Evolutionary conservation across 2,113 vertebrate genomes (phyloP).

Genomic region (Proteles cristata): DNA sequence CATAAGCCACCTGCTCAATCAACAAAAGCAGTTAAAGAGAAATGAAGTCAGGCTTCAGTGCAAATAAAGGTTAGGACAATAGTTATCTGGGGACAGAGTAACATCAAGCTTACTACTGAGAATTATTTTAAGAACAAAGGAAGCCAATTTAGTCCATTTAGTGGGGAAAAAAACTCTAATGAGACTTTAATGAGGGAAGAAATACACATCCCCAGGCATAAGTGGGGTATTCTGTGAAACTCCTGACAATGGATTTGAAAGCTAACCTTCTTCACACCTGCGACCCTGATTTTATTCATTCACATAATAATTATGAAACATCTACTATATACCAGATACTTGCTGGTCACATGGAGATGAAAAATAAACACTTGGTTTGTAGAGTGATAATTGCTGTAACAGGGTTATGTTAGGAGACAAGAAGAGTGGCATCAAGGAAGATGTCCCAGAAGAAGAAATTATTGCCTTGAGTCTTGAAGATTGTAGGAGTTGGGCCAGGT

Average conservation of each 20-base stretch:
- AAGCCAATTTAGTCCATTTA: slow-evolving; percentile 52
- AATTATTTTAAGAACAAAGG: slow-evolving; percentile 60
- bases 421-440: background rate
- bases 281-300: background rate
- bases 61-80: slow-evolving; percentile 18
- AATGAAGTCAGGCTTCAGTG: slow-evolving; percentile 45
- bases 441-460: background rate
- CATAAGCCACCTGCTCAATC: slow-evolving; percentile 14
- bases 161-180: background rate
- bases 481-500: background rate
- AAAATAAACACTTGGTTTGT: background rate
- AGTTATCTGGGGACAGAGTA: slow-evolving; percentile 7
- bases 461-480: slow-evolving; percentile 1
- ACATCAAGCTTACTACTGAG: slow-evolving; percentile 18
- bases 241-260: slow-evolving; percentile 42
- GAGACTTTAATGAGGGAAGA: slow-evolving; percentile 59
- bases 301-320: background rate
- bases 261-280: background rate
- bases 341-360: background rate
- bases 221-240: background rate
- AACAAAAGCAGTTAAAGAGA: slow-evolving; percentile 58
- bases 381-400: background rate
- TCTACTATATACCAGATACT: background rate
- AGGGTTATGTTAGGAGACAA: background rate
- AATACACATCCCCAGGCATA: slow-evolving; percentile 31